Base-by-base conservation (phyloP, 2,888 invertebrate species). In the Chrysotoxum bicinctum region DNA sequence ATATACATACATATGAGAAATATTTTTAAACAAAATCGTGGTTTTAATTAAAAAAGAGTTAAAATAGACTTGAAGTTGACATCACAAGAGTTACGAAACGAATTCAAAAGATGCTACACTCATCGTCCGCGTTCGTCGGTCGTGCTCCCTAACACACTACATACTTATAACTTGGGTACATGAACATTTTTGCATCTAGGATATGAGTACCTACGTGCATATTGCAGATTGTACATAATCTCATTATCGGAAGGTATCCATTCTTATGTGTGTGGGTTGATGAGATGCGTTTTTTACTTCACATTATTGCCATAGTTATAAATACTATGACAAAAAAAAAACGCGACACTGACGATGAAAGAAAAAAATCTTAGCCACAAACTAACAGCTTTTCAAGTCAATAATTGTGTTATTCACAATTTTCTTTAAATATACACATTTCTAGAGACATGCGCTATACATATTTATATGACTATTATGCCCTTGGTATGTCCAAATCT, bases 371-470 rank as follows among this genome's bases (percentile, higher is more conserved):
- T 76, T 72, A 60, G 60, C 79, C 75, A 74, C 83, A 70, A 83
- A 83, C 83, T 83, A 83, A 83, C 83, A 83, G 83, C 79, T 79
- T 75, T 79, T 60, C 84, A 75, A 79, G 84, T 79, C 84, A 84
- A 75, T 84, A 84, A 84, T 79, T 79, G 69, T 84, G 79, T 84
- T 84, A 84, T 84, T 84, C 79, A 76, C 72, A 60, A 76, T 75
- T 84, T 84, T 76, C 74, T 79, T 76, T 60, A 76, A 75, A 84
- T 79, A 84, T 62, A 84, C 84, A 84, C 75, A 79, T 84, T 79
- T 84, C 66, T 54, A 79, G 58, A 76, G 79, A 79, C 79, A 79
- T 79, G 84, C 84, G 79, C 79, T 68, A 84, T 68, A 76, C 73
- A 79, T 75, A 60, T 48, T 43, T 60, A 32, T 62, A 32, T 56